Evolutionary conservation across 2,797 vertebrate species (phyloP), one percentile per base, ranked within the genome.

Genomic region (Lutra lutra): DNA sequence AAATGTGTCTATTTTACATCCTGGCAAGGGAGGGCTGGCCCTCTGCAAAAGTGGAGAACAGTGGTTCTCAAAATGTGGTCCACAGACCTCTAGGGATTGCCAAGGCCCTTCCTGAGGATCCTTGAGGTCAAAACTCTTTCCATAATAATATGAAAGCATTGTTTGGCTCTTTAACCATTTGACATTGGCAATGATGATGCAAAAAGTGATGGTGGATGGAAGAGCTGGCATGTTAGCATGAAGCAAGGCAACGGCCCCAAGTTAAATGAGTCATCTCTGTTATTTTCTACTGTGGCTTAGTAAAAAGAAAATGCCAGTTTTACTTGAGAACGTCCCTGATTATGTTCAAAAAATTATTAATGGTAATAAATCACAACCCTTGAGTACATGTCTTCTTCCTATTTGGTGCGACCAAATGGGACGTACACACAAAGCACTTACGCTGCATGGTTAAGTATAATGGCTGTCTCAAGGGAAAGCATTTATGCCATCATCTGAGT

Each of bases 21-120:
- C 83, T 82, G 27, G 70, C 12, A 29, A 29, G 46, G 5, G 70
- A 82, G 29, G 35, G 25, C 46, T 94, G 80, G 46, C 35, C 89
- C 77, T 95, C 87, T 84, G 85, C 72, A 94, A 84, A 95, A 97
- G 10, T 87, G 94, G 80, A 75, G 27, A 85, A n/a, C 72, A 90
- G 43, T 79, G 48, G 20, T 93, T 95, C 60, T 95, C 75, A 54
- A 96, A 93, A 93, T 85, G 90, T 78, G 80, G 35, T 56, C 82
- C 58, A 64, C 13, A 87, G 14, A 66, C 0, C 51, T 48, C 68
- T 75, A 23, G 58, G 54, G 88, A 90, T 32, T 82, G 62, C 54
- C 78, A 62, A 83, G 77, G 18, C 23, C 43, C 66, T 94, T 95
- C 83, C 68, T 78, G 60, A 87, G 64, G 23, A 84, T 51, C 80